Evolutionary conservation across 2,797 vertebrate genomes (phyloP).

Genomic region (Clarias platycephalus): DNA sequence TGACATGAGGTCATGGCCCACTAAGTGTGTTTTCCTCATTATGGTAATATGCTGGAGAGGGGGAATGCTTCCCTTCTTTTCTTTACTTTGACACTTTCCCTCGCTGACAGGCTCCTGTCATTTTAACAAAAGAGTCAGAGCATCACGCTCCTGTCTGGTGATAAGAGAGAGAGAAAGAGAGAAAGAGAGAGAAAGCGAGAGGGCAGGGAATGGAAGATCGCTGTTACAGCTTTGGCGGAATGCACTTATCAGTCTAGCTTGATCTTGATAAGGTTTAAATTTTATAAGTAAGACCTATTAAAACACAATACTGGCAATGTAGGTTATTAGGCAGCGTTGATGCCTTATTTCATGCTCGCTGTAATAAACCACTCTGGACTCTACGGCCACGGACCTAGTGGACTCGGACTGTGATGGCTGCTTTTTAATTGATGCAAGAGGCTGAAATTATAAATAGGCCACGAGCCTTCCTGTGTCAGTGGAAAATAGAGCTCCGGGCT

Average conservation of each 20-base stretch:
- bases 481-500: constrained; percentile 93
- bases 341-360: not conserved
- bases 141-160: constrained; percentile 58
- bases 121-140: constrained; percentile 61
- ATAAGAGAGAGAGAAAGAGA: constrained; percentile 39
- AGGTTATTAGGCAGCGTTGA: not conserved
- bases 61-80: constrained; percentile 69
- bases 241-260: constrained; percentile 29
- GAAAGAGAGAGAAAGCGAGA: constrained; percentile 21
- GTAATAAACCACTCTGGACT: constrained; percentile 18
- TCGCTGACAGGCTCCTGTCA: constrained; percentile 75
- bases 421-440: constrained; percentile 70
- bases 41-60: constrained; percentile 90
- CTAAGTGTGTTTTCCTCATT: constrained; percentile 99
- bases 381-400: constrained; percentile 20
- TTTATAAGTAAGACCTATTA: not conserved
- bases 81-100: constrained; percentile 75
- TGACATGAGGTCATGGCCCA: constrained; percentile 94
- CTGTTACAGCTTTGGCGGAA: constrained; percentile 10
- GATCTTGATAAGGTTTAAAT: not conserved
- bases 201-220: not conserved
- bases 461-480: constrained; percentile 82
- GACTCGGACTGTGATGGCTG: constrained; percentile 46
- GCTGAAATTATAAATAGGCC: constrained; percentile 83
- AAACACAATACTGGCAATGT: not conserved